Evolutionary conservation across 2,888 invertebrate genomes (phyloP).

Genomic region (Phymatocera aterrima): DNA sequence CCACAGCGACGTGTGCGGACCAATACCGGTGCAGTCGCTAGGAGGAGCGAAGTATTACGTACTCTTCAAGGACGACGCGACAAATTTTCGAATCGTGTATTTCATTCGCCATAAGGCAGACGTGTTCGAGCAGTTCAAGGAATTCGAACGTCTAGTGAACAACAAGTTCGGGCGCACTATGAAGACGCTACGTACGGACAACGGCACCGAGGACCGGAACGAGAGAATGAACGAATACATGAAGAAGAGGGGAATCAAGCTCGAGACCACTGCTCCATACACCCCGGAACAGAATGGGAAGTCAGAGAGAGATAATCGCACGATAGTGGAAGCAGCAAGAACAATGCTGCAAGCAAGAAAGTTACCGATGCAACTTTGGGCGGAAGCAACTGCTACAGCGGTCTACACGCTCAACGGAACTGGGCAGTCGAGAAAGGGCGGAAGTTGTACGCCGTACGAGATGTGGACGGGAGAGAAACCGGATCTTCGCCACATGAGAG

Average conservation of each 20-base stretch:
- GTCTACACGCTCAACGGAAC: conserved; percentile 16
- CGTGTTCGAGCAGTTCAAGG: conserved; percentile 23
- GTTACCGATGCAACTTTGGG: conserved; percentile 10
- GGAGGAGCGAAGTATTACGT: conserved; percentile 40
- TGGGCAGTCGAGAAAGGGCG: neutral
- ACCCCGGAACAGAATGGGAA: conserved; percentile 34
- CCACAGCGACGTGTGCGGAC: conserved; percentile 46
- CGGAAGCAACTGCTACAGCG: conserved; percentile 22
- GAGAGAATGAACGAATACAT: conserved; percentile 27
- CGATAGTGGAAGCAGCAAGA: conserved; percentile 21
- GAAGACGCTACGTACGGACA: conserved; percentile 35
- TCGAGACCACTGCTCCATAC: conserved; percentile 21
- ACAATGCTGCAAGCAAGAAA: conserved; percentile 15
- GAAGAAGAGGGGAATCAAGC: neutral
- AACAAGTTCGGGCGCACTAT: conserved; percentile 26
- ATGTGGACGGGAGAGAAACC: conserved; percentile 48
- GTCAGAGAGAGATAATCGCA: conserved; percentile 34
- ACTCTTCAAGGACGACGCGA: conserved; percentile 40
- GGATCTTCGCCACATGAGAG: neutral
- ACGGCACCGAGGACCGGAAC: conserved; percentile 32
- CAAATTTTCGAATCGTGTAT: conserved; percentile 39
- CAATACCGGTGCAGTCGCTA: conserved; percentile 32
- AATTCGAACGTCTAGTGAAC: conserved; percentile 17
- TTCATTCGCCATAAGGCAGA: conserved; percentile 43
- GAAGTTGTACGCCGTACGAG: conserved; percentile 46